Evolutionary conservation across 2,113 vertebrate species (phyloP).

Genomic region (Casuarius casuarius): DNA sequence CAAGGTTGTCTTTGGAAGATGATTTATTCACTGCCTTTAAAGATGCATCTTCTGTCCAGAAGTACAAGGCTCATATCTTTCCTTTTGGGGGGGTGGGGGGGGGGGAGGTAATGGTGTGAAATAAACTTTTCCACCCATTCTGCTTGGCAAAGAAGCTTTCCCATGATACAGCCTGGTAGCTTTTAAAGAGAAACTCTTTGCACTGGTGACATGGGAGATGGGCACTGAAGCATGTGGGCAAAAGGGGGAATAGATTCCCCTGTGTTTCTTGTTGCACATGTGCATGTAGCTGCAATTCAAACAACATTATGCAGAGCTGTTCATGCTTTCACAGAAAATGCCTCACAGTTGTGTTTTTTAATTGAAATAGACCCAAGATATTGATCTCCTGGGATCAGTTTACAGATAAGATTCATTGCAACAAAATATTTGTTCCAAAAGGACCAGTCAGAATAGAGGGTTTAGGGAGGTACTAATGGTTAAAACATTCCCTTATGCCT

Average conservation of each 20-base stretch:
- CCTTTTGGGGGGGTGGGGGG: not conserved
- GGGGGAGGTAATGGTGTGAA: not conserved
- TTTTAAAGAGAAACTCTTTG: not conserved
- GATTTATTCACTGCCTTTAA: not conserved
- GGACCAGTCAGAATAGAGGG: not conserved
- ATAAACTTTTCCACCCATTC: not conserved
- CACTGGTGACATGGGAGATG: not conserved
- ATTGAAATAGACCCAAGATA: not conserved
- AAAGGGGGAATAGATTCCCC: not conserved
- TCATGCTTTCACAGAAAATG: not conserved
- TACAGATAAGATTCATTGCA: not conserved
- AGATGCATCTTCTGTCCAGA: not conserved
- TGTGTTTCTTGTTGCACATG: not conserved
- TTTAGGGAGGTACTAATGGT: not conserved
- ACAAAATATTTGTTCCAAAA: not conserved
- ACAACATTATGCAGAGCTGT: not conserved
- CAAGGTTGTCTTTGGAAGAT: not conserved
- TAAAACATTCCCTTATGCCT: not conserved
- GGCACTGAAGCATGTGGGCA: accelerated
- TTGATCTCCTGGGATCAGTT: not conserved
- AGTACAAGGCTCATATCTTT: not conserved
- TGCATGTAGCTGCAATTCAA: not conserved
- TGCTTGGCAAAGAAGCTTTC: not conserved
- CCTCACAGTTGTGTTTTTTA: not conserved
- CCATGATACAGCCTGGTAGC: not conserved